Base-by-base conservation (phyloP, 2,888 invertebrate genomes). In the Gymnocheta viridis region DNA sequence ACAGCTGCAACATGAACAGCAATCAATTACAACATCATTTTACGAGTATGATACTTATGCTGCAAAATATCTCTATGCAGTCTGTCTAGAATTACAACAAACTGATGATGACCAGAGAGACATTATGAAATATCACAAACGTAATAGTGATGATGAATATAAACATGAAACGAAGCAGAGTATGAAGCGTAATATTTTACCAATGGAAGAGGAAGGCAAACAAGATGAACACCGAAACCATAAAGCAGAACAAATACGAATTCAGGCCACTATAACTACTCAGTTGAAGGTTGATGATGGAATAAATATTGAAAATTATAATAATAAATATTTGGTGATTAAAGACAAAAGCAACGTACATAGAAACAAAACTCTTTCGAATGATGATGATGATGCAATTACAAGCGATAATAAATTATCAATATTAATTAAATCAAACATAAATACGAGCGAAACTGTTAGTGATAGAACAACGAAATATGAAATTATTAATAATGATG, bases 1-100 rank as follows among this genome's bases (percentile, higher is more conserved):
- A 35, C 49, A 54, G 29, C 22, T 38, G n/a, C 51, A 73, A 19
- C 29, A 64, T 56, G 32, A 60, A n/a, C 17, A 67, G 58, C 77
- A 67, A 73, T 82, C 78, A 82, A 79, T 67, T 76, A 64, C 67
- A 73, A n/a, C 58, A 76, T 51, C 38, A 64, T 72, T 51, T 51
- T 24, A 47, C 17, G 17, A 47, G 9, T 9, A 83, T 60, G 84
- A 81, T 56, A 58, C 54, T 69, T 84, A 78, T 81, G 41, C 67
- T 69, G 67, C 62, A 49, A 22, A 32, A 67, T 78, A 81, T 84
- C 84, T 84, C 3, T 60, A 67, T 67, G 73, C 67, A 56, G 60
- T 78, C 24, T 81, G 84, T 73, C 32, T 78, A 44, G 22, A 73
- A 73, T 69, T 81, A 69, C 66, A 81, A 49, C 35, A 78, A 38